Evolutionary conservation across 2,113 vertebrate genomes (phyloP).

Genomic region (Litocranius walleri): DNA sequence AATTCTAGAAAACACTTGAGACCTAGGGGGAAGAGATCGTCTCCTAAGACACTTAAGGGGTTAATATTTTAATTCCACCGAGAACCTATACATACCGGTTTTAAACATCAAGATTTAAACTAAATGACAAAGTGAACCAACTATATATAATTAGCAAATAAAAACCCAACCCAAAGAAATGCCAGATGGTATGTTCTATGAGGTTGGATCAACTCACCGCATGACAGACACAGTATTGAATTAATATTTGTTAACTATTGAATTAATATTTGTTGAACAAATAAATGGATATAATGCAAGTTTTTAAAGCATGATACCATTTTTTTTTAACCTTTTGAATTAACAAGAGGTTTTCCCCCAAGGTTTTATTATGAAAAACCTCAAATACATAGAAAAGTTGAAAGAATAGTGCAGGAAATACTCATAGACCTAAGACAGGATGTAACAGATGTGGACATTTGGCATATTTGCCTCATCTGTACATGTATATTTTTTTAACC

Average conservation of each 20-base stretch:
- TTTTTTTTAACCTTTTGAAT: slow-evolving; percentile 34
- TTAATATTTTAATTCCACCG: not conserved
- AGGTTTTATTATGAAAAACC: not conserved
- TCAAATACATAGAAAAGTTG: not conserved
- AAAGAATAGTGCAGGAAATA: not conserved
- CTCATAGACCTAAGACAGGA: not conserved
- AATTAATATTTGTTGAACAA: not conserved
- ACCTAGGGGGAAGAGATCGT: not conserved
- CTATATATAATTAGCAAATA: not conserved
- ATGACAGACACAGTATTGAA: not conserved
- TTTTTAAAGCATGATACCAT: not conserved
- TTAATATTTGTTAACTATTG: not conserved
- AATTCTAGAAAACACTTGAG: not conserved
- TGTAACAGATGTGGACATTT: not conserved
- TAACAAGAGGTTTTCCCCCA: not conserved
- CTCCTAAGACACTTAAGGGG: not conserved
- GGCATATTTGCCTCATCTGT: not conserved
- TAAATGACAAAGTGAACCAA: not conserved
- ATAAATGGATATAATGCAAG: not conserved
- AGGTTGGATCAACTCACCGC: not conserved
- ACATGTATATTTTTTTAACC: not conserved
- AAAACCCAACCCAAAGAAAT: not conserved
- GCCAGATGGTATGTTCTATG: not conserved
- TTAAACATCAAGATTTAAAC: not conserved
- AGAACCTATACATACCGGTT: not conserved